Evolutionary conservation across 2,797 vertebrate genomes (phyloP).

Genomic region (Phyllotis vaccarum): DNA sequence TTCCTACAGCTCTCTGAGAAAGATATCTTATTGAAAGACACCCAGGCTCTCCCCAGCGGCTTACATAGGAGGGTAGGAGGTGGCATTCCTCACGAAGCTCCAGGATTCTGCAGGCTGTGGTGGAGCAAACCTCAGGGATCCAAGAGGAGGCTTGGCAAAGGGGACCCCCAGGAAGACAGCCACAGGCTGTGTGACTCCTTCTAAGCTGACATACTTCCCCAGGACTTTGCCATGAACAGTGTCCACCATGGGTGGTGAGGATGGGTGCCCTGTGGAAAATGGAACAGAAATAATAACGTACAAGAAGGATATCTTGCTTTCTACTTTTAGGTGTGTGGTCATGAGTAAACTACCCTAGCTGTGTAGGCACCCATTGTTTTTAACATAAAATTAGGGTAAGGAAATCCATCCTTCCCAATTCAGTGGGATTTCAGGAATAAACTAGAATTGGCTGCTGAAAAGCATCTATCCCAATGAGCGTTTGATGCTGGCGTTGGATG

Average conservation of each 20-base stretch:
- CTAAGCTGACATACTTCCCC: conserved; percentile 83
- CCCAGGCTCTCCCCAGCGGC: fast-evolving
- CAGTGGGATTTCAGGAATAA: background rate
- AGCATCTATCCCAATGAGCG: background rate
- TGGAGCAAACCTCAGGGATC: conserved; percentile 88
- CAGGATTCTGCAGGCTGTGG: conserved; percentile 87
- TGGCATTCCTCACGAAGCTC: conserved; percentile 88
- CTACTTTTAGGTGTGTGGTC: background rate
- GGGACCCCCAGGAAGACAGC: conserved; percentile 89
- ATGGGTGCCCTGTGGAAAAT: background rate
- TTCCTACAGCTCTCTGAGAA: background rate
- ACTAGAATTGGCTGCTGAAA: background rate
- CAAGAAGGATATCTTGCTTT: fast-evolving
- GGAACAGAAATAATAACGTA: background rate
- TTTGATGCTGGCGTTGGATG: background rate
- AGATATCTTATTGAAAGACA: background rate
- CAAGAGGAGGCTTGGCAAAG: conserved; percentile 91
- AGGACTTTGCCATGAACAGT: conserved; percentile 85
- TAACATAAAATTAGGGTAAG: background rate
- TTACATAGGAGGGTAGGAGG: conserved; percentile 87
- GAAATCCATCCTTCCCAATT: background rate
- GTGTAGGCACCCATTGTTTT: background rate
- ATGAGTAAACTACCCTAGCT: background rate
- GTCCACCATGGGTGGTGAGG: conserved; percentile 77
- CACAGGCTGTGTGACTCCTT: conserved; percentile 79